Evolutionary conservation across 1,140 invertebrate genomes (phyloP).

Genomic region (Pseudomyrmex pallidus): DNA sequence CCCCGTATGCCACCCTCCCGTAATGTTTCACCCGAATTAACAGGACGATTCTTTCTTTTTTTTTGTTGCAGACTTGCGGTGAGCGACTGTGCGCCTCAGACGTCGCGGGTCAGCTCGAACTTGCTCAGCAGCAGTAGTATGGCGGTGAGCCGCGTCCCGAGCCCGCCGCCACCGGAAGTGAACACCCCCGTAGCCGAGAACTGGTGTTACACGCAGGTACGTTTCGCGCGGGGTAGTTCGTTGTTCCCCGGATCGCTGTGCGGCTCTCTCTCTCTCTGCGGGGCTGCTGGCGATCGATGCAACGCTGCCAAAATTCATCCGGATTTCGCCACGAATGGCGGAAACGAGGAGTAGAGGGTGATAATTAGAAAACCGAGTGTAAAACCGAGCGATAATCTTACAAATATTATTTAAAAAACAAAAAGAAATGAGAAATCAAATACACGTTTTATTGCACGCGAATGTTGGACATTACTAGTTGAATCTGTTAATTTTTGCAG

Average conservation of each 20-base stretch:
- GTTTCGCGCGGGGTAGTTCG: slow-evolving; percentile 66
- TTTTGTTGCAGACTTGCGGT: slow-evolving; percentile 90
- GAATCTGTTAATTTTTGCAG: too few relatives aligned
- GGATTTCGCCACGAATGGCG: slow-evolving; percentile 10
- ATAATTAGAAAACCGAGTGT: not conserved
- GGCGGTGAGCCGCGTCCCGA: slow-evolving; percentile 96
- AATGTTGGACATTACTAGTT: too few relatives aligned
- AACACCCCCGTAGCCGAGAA: slow-evolving; percentile 97
- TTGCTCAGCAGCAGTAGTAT: slow-evolving; percentile 91
- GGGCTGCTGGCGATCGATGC: slow-evolving; percentile 44
- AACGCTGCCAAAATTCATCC: slow-evolving; percentile 30
- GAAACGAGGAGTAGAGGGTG: not conserved
- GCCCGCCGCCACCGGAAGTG: slow-evolving; percentile 94
- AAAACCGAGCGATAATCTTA: too few relatives aligned
- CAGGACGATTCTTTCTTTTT: not conserved
- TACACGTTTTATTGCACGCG: too few relatives aligned
- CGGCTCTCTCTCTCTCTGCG: not conserved
- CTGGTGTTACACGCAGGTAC: slow-evolving; percentile 98
- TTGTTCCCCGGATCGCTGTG: slow-evolving; percentile 8
- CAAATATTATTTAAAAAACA: too few relatives aligned
- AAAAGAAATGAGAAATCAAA: too few relatives aligned
- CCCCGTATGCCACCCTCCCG: not conserved
- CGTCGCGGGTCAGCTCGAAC: slow-evolving; percentile 92
- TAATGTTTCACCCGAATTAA: slow-evolving; percentile 31
- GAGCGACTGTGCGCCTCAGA: slow-evolving; percentile 94